Percentiles rank a stretch among this genome's conserved stretches.
Evolutionary conservation across 1,140 invertebrate species (phyloP).

Genomic region (Neoseiulus cucumeris): DNA sequence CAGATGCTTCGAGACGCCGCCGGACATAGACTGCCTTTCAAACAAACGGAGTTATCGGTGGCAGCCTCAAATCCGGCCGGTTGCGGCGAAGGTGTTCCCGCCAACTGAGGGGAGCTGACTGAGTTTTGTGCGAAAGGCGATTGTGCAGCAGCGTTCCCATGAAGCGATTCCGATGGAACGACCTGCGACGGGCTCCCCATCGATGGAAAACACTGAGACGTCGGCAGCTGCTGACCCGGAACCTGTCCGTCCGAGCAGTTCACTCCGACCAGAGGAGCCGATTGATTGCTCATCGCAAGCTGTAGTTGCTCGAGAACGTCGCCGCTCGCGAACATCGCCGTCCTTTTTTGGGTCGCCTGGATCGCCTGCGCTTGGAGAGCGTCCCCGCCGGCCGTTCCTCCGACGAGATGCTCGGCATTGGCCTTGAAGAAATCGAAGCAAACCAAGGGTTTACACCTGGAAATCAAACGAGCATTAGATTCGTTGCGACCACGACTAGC

Average conservation of each 20-base stretch:
- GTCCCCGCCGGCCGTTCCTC: neutral
- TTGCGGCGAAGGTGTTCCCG: neutral
- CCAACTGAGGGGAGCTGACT: neutral
- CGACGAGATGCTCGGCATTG: neutral
- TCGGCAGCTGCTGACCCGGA: neutral
- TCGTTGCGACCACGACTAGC: neutral
- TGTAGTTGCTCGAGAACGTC: neutral
- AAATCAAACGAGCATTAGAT: neutral
- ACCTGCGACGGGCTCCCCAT: neutral
- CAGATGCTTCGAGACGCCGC: neutral
- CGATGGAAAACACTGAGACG: neutral
- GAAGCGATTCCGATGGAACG: neutral
- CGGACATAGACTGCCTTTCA: neutral
- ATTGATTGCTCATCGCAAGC: neutral
- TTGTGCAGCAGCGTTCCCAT: neutral
- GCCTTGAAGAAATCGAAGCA: constrained; percentile 1
- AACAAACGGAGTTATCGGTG: neutral
- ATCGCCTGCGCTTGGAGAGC: neutral
- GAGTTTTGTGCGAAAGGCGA: neutral
- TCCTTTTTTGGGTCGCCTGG: neutral
- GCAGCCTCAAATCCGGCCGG: neutral
- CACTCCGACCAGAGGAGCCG: neutral
- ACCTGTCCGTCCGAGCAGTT: neutral
- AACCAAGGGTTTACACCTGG: constrained; percentile 2
- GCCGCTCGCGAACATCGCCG: neutral